Evolutionary conservation across 2,113 vertebrate species (phyloP).

Genomic region (Pyxicephalus adspersus): DNA sequence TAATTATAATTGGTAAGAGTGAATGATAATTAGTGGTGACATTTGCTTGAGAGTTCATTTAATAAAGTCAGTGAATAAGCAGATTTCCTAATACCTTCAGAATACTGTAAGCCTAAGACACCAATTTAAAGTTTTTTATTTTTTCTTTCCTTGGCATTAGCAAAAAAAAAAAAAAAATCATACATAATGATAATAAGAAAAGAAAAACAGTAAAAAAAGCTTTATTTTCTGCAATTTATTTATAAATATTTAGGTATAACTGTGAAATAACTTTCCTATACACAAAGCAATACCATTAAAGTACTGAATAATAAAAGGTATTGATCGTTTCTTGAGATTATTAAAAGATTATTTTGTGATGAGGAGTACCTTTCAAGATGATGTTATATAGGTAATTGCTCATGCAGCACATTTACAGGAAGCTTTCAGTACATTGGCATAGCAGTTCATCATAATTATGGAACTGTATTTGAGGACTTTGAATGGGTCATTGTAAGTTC

Average conservation of each 20-base stretch:
- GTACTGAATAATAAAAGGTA: constrained; percentile 70
- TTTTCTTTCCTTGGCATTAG: too few species aligned
- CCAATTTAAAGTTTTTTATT: too few species aligned
- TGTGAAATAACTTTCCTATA: constrained; percentile 66
- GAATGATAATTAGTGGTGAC: too few species aligned
- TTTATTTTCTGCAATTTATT: too few species aligned
- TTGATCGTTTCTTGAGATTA: constrained; percentile 71
- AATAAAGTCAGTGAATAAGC: too few species aligned
- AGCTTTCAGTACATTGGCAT: constrained; percentile 60
- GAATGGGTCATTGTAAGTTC: constrained; percentile 62
- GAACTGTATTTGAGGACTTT: constrained; percentile 54
- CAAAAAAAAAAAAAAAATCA: too few species aligned
- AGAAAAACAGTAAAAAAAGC: too few species aligned
- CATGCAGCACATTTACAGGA: constrained; percentile 52
- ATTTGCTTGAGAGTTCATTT: too few species aligned
- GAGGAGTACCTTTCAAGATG: constrained; percentile 43
- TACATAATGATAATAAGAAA: too few species aligned
- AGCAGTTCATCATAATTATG: constrained; percentile 64
- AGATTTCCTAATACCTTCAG: too few species aligned
- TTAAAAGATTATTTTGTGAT: constrained; percentile 61
- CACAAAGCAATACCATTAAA: constrained; percentile 63
- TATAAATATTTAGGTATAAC: constrained; percentile 56
- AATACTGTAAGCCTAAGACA: too few species aligned
- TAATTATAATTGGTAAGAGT: too few species aligned
- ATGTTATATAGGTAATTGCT: constrained; percentile 59